Evolutionary conservation across 2,113 vertebrate genomes (phyloP).

Genomic region (Orientallactaga bullata): DNA sequence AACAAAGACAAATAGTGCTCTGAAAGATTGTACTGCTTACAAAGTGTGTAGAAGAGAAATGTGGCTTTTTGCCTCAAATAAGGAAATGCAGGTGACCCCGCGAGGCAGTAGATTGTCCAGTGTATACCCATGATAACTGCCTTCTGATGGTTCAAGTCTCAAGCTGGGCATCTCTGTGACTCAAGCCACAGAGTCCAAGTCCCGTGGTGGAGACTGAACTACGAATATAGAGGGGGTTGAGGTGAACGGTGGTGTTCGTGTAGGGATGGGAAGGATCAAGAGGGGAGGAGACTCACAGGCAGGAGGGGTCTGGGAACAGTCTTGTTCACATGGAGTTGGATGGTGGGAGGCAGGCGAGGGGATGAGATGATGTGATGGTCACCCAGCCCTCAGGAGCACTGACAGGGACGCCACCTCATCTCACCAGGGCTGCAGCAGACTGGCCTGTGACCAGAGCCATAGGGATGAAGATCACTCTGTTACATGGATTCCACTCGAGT

Average conservation of each 20-base stretch:
- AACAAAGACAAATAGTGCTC: neutral
- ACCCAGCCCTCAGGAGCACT: neutral
- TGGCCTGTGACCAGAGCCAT: neutral
- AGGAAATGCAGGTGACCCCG: neutral
- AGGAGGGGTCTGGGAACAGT: neutral
- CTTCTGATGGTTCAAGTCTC: neutral
- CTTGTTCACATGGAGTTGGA: no score
- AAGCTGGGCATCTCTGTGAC: neutral
- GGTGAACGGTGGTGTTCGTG: neutral
- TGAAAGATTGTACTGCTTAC: neutral
- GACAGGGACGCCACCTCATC: neutral
- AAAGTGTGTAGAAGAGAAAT: neutral
- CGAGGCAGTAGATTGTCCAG: neutral
- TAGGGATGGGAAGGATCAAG: neutral
- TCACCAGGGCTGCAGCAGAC: neutral
- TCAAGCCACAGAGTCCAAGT: neutral
- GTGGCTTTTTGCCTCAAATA: neutral
- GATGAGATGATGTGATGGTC: neutral
- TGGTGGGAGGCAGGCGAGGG: neutral
- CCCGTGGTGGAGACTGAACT: fast-evolving
- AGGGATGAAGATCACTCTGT: no score
- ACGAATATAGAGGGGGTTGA: neutral
- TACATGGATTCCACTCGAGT: neutral
- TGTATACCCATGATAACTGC: neutral
- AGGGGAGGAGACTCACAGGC: neutral